phyloP scores from a whole-genome alignment of 2,113 vertebrate species.

The Indicator indicator region DNA sequence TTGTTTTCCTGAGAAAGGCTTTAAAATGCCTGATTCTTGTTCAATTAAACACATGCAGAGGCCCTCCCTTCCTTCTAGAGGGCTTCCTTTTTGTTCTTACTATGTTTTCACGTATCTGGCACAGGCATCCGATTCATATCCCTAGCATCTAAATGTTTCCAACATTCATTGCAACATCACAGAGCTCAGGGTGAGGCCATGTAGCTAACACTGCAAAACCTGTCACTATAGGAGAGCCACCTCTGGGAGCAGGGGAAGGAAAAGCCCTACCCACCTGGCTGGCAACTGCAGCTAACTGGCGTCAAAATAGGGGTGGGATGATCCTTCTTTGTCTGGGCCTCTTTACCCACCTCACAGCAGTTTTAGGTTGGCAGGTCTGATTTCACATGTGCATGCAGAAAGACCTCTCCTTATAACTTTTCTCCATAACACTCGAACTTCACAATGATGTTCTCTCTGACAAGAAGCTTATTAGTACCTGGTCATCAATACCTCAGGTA shows the following conservation, averaged over 20 bases:
- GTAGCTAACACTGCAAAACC: neutral
- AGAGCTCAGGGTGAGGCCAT: neutral
- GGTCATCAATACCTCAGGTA: neutral
- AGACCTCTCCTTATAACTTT: neutral
- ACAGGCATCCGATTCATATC: neutral
- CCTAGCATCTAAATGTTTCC: neutral
- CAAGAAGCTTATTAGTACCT: neutral
- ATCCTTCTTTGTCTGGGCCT: neutral
- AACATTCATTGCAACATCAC: neutral
- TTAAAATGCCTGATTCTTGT: neutral
- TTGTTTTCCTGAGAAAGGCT: neutral
- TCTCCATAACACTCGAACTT: neutral
- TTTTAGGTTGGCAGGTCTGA: neutral
- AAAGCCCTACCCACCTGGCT: rapidly evolving
- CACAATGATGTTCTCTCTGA: neutral
- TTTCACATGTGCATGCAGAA: neutral
- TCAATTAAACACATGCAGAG: neutral
- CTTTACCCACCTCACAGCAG: neutral
- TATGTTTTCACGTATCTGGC: slow-evolving; percentile 16
- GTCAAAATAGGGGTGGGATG: neutral
- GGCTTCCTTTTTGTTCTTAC: neutral
- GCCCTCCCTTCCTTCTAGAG: neutral
- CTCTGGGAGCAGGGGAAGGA: rapidly evolving
- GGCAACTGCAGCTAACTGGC: neutral
- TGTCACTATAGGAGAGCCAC: neutral